phyloP scores from a whole-genome alignment of 1,140 invertebrate genomes.

The Mactra quadrangularis region DNA sequence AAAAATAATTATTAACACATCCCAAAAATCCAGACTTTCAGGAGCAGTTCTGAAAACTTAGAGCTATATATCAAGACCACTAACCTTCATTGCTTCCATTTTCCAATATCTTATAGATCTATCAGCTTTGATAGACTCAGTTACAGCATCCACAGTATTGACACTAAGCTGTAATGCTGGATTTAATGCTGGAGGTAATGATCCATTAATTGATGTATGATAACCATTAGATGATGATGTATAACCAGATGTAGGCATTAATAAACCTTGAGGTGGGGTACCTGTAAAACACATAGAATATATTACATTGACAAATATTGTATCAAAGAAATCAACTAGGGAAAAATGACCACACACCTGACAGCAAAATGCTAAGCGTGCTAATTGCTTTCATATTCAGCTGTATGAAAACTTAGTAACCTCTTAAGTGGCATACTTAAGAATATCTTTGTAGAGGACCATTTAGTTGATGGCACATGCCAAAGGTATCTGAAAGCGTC shows the following conservation, averaged over 20 bases:
- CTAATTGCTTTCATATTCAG: too few species aligned
- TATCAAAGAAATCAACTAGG: not conserved
- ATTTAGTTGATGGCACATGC: too few species aligned
- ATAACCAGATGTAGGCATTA: conserved; percentile 13
- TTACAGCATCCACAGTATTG: conserved; percentile 72
- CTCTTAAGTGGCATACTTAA: too few species aligned
- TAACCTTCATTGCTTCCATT: conserved; percentile 81
- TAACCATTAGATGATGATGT: conserved; percentile 14
- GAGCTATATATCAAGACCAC: too few species aligned
- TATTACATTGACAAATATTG: not conserved
- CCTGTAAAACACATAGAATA: not conserved
- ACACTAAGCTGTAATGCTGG: conserved; percentile 63
- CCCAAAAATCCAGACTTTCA: too few species aligned
- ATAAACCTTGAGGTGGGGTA: conserved; percentile 14
- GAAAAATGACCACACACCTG: too few species aligned
- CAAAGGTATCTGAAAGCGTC: too few species aligned
- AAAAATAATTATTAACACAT: too few species aligned
- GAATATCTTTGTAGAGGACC: too few species aligned
- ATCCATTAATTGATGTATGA: not conserved
- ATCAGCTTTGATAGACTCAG: conserved; percentile 78
- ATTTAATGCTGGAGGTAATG: conserved; percentile 8
- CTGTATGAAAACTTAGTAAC: too few species aligned
- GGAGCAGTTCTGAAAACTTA: too few species aligned
- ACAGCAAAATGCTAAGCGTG: too few species aligned
- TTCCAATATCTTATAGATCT: conserved; percentile 78